Percentiles rank a stretch among this genome's conserved stretches.
Conservation (phyloP, 2,113 vertebrate species). For the Pseudopodoces humilis region DNA sequence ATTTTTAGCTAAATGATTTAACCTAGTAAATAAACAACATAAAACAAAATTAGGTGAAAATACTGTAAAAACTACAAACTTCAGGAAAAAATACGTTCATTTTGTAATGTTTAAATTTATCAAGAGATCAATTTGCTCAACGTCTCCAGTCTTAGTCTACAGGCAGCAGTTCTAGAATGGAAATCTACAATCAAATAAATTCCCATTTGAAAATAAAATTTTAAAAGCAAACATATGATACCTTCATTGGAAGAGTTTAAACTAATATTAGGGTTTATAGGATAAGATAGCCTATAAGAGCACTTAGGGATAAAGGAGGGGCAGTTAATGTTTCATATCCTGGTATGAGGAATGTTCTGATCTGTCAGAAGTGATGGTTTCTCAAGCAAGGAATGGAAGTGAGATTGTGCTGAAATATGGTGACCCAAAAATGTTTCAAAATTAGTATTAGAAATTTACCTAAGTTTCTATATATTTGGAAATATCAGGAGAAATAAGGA, state of each 20-base stretch:
- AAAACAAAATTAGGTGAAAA: background rate
- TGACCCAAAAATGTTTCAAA: background rate
- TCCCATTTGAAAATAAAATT: background rate
- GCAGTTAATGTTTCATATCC: background rate
- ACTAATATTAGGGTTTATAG: background rate
- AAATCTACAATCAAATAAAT: background rate
- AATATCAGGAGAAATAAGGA: background rate
- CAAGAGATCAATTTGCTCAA: background rate
- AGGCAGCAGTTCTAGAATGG: background rate
- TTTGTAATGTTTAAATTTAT: background rate
- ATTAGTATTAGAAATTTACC: background rate
- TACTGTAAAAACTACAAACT: background rate
- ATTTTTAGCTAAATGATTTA: background rate
- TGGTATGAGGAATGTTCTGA: background rate
- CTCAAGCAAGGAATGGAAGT: background rate
- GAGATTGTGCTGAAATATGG: background rate
- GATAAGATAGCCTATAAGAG: background rate
- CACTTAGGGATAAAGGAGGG: background rate
- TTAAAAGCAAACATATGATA: background rate
- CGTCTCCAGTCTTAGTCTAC: background rate
- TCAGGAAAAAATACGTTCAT: rapidly evolving
- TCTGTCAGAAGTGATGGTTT: background rate
- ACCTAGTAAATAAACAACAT: background rate
- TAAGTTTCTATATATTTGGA: background rate
- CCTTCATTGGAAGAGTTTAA: background rate